Conservation (phyloP, 1,140 invertebrate species). For the Hylyphantes graminicola region DNA sequence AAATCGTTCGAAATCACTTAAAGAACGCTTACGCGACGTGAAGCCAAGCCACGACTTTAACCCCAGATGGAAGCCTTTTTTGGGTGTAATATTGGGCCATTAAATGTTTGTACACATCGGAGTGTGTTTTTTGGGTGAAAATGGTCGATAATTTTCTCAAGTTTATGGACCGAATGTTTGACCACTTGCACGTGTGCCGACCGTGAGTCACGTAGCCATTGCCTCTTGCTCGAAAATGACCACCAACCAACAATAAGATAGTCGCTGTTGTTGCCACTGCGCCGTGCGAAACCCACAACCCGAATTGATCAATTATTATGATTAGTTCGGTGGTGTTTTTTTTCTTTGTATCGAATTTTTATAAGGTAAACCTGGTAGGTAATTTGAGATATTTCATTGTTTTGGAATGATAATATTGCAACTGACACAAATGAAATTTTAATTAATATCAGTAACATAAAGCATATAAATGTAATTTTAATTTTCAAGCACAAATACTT, state of each 20-base stretch:
- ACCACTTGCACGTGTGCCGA: slow-evolving; percentile 41
- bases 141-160: slow-evolving; percentile 41
- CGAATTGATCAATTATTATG: slow-evolving; percentile 54
- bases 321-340: slow-evolving; percentile 20
- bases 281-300: slow-evolving; percentile 32
- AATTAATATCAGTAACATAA: too few species aligned
- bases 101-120: slow-evolving; percentile 49
- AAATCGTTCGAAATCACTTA: slow-evolving; percentile 56
- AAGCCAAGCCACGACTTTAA: slow-evolving; percentile 50
- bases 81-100: slow-evolving; percentile 23
- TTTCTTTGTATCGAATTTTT: slow-evolving; percentile 20
- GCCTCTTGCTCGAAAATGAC: slow-evolving; percentile 22
- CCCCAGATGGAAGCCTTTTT: slow-evolving; percentile 22
- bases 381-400: background rate
- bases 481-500: background rate
- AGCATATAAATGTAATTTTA: too few species aligned
- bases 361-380: slow-evolving; percentile 19
- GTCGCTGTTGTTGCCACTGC: slow-evolving; percentile 32
- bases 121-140: background rate
- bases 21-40: slow-evolving; percentile 38
- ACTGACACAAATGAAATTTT: background rate
- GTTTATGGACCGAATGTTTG: slow-evolving; percentile 31
- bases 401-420: background rate
- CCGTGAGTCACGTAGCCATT: slow-evolving; percentile 44
- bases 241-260: slow-evolving; percentile 35